Percentiles rank a stretch among this genome's conserved stretches.
Evolutionary conservation across 2,113 vertebrate species (phyloP).

Genomic region (Antennarius striatus): DNA sequence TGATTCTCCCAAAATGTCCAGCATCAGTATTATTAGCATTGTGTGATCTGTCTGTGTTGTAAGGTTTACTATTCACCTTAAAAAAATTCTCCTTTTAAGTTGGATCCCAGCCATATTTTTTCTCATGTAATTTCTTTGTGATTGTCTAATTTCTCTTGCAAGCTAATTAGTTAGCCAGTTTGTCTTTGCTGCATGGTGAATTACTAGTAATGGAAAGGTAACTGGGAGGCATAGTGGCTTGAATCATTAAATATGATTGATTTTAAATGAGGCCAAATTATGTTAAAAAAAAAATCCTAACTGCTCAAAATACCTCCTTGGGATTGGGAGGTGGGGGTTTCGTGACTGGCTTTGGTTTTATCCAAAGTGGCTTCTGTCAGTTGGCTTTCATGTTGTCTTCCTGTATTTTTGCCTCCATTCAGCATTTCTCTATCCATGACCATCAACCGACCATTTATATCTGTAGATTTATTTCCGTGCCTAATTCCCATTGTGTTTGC

Average conservation of each 20-base stretch:
- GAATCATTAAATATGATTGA: conserved; percentile 50
- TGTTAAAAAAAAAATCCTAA: conserved; percentile 13
- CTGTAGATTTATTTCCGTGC: background rate
- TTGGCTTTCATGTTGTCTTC: background rate
- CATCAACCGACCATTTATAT: no score
- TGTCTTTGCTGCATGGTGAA: conserved; percentile 51
- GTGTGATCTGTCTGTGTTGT: conserved; percentile 16
- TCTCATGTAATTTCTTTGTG: conserved; percentile 12
- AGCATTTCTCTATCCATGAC: background rate
- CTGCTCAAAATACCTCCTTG: conserved; percentile 5
- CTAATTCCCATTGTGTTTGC: background rate
- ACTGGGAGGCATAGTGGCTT: conserved; percentile 36
- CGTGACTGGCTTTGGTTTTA: background rate
- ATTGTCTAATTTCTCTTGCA: conserved; percentile 44
- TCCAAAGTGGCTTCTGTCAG: conserved; percentile 1
- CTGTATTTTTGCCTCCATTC: conserved; percentile 2
- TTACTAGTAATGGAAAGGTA: conserved; percentile 34
- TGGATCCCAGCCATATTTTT: conserved; percentile 5
- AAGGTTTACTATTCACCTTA: conserved; percentile 22
- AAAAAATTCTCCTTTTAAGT: conserved; percentile 35
- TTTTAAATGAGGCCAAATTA: conserved; percentile 44
- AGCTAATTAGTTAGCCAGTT: conserved; percentile 49
- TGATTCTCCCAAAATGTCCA: background rate
- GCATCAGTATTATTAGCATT: conserved; percentile 13
- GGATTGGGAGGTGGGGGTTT: conserved; percentile 8